These are phyloP conservation scores for Cosmopolites sordidus DNA, from an alignment of 2,888 invertebrate species.

Conservation along the genomic window DNA sequence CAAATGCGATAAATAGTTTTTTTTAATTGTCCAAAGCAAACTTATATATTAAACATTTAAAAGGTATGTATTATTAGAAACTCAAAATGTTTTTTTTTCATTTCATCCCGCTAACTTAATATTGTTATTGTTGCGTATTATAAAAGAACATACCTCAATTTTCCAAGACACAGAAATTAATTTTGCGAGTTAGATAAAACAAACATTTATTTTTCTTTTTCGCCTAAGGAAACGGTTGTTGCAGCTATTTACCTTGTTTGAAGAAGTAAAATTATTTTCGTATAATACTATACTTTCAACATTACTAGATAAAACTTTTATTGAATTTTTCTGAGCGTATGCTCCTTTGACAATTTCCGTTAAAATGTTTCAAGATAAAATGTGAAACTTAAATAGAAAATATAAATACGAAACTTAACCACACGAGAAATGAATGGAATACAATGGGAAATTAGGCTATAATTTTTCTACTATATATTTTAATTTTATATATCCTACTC, in stretches of 20 bases:
- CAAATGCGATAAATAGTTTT: no score
- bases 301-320: slow-evolving; percentile 1
- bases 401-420: no score
- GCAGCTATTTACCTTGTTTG: slow-evolving; percentile 1
- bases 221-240: neutral
- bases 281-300: neutral
- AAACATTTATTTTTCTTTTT: neutral
- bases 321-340: neutral
- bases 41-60: no score
- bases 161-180: neutral
- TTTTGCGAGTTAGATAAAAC: neutral
- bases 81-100: no score
- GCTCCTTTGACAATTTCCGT: neutral
- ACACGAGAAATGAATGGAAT: no score
- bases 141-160: slow-evolving; percentile 2
- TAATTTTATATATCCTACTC: no score
- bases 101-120: no score
- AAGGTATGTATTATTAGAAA: no score
- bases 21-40: no score
- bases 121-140: neutral
- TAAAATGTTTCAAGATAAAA: neutral
- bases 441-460: no score
- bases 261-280: slow-evolving; percentile 1
- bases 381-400: neutral
- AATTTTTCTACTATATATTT: no score